Base-by-base conservation (phyloP, 2,113 vertebrate species). In the Phylloscopus trochilus region DNA sequence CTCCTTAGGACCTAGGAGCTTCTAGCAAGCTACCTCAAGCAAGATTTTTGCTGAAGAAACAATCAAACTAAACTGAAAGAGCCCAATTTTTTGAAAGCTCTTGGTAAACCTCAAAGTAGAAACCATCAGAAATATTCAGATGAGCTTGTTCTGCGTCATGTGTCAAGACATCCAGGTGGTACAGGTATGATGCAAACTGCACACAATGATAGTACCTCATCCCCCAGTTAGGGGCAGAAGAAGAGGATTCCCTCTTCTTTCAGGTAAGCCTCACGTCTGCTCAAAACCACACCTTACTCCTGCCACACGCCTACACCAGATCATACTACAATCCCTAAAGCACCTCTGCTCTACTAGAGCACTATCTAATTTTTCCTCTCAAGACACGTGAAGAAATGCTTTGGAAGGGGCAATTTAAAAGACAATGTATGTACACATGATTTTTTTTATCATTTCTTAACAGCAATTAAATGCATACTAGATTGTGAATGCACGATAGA, bases 281-380 rank as follows among this genome's bases (percentile, higher is more conserved):
- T 44, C 35, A 87, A 87, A 83, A 24, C 8, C 21, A 51, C 39
- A 70, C 15, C 35, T 52, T n/a, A 41, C 8, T 68, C n/a, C 46
- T 67, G 41, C 31, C 69, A 73, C 26, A 41, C 0, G 0, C 20
- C 83, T 18, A 6, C 2, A 3, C 15, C 20, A 5, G 10, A 58
- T n/a, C 46, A 53, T 7, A 62, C 23, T 24, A n/a, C 11, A 52
- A 41, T 33, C 86, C 60, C 13, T 59, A 78, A 83, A 47, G 30
- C 30, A 85, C 4, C 26, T 60, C 44, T 49, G 31, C 74, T 72
- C 30, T 59, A 44, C 30, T 5, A 64, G 8, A 90, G 51, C 49
- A 27, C 51, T 44, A 37, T 14, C 30, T 60, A 37, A 33, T 20
- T 72, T 49, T 82, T 72, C n/a, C 41, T 80, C 67, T 68, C 43